These are phyloP conservation scores for Leucoraja ocellata DNA, from an alignment of 2,797 vertebrate genomes.

Conservation along the genomic window DNA sequence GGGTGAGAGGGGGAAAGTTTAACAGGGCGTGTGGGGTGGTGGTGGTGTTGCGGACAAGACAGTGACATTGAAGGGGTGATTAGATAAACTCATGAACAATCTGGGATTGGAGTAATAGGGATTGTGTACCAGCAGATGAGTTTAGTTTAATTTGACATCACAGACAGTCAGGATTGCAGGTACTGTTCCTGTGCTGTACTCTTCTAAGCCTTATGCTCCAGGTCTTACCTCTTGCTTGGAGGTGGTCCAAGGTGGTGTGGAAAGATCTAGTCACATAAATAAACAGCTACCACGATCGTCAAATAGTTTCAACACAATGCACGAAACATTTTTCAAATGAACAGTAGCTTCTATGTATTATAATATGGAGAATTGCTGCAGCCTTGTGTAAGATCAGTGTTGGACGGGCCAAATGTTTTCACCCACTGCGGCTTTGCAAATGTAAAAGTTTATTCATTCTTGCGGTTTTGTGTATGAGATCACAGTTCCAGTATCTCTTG, in stretches of 20 bases:
- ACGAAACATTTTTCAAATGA: background rate
- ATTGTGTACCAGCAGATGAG: too few species aligned
- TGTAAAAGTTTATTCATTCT: slow-evolving; percentile 17
- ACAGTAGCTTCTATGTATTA: slow-evolving; percentile 9
- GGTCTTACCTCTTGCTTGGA: background rate
- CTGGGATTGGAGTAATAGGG: too few species aligned
- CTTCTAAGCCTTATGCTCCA: too few species aligned
- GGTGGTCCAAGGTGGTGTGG: background rate
- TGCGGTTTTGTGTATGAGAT: slow-evolving; percentile 19
- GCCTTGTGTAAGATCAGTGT: background rate
- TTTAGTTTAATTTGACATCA: too few species aligned
- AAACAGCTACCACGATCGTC: background rate
- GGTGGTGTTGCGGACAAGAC: too few species aligned
- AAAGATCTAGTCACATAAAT: background rate
- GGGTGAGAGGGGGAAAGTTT: too few species aligned
- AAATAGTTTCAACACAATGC: background rate
- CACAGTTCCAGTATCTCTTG: slow-evolving; percentile 17
- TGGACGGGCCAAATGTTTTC: slow-evolving; percentile 16
- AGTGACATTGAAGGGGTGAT: too few species aligned
- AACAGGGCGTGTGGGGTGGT: too few species aligned
- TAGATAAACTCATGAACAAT: background rate
- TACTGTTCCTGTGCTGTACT: too few species aligned
- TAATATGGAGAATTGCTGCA: background rate
- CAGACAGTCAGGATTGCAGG: too few species aligned
- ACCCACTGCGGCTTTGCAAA: slow-evolving; percentile 1